phyloP scores from a whole-genome alignment of 2,113 vertebrate genomes.

The Dipodomys ordii region DNA sequence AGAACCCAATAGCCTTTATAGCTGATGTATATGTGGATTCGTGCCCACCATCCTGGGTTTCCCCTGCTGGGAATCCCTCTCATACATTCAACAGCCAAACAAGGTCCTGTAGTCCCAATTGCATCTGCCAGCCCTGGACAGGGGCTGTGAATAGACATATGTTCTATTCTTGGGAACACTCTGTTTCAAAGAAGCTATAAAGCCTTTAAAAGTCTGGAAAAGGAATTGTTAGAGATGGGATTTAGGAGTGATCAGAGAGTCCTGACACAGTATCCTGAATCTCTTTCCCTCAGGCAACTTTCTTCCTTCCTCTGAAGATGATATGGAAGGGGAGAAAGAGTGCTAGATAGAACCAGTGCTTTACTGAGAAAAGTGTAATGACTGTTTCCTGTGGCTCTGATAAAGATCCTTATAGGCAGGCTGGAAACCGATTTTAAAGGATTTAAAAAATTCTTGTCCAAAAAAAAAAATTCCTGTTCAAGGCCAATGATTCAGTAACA shows the following conservation, averaged over 20 bases:
- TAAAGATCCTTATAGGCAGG: neutral
- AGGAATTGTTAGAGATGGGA: neutral
- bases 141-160: neutral
- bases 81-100: neutral
- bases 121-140: neutral
- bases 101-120: neutral
- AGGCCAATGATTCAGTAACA: slow-evolving; percentile 29
- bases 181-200: neutral
- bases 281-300: neutral
- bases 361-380: neutral
- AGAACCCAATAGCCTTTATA: neutral
- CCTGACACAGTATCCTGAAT: neutral
- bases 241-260: neutral
- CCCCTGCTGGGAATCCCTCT: neutral
- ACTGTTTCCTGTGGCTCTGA: neutral
- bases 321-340: neutral
- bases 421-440: slow-evolving; percentile 12
- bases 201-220: neutral
- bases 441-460: neutral
- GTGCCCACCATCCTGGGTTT: neutral
- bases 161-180: neutral
- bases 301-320: neutral
- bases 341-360: neutral
- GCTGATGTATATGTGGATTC: neutral
- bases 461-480: slow-evolving; percentile 7